Evolutionary conservation across 1,140 invertebrate species (phyloP).

Genomic region (Littorina saxatilis): DNA sequence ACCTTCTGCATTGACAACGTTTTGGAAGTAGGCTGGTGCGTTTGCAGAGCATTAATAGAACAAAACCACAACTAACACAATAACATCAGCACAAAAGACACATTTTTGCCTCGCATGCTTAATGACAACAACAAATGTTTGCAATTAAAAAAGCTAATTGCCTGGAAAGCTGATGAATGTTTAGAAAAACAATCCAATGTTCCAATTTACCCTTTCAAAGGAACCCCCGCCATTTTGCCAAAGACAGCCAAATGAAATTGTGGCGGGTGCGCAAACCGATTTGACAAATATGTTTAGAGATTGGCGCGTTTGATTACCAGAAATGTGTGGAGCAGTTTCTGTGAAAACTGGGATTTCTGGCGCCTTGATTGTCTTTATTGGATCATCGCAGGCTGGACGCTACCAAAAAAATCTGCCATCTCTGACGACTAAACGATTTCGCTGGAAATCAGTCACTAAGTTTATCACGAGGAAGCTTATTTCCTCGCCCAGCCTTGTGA

Average conservation of each 20-base stretch:
- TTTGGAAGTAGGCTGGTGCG: too few species aligned
- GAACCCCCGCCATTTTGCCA: neutral
- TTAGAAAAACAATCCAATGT: neutral
- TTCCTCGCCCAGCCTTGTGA: neutral
- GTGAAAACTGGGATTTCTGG: slow-evolving; percentile 10
- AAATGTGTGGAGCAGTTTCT: slow-evolving; percentile 24
- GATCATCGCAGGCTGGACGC: neutral
- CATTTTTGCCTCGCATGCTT: too few species aligned
- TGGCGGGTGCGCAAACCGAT: neutral
- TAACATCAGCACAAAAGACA: too few species aligned
- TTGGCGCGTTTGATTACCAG: slow-evolving; percentile 19
- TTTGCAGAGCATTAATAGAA: too few species aligned
- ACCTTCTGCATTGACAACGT: too few species aligned
- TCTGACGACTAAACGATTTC: slow-evolving; percentile 16
- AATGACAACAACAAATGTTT: neutral
- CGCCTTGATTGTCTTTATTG: slow-evolving; percentile 22
- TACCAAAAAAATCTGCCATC: neutral
- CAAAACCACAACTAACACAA: too few species aligned
- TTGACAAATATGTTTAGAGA: slow-evolving; percentile 30
- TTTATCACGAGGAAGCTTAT: slow-evolving; percentile 20
- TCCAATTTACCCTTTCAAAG: neutral
- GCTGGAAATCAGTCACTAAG: slow-evolving; percentile 15
- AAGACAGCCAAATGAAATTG: slow-evolving; percentile 17
- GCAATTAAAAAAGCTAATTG: neutral
- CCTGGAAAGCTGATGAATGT: neutral